These are phyloP conservation scores for Amphipoea lucens DNA, from an alignment of 2,888 invertebrate genomes.

Conservation along the genomic window DNA sequence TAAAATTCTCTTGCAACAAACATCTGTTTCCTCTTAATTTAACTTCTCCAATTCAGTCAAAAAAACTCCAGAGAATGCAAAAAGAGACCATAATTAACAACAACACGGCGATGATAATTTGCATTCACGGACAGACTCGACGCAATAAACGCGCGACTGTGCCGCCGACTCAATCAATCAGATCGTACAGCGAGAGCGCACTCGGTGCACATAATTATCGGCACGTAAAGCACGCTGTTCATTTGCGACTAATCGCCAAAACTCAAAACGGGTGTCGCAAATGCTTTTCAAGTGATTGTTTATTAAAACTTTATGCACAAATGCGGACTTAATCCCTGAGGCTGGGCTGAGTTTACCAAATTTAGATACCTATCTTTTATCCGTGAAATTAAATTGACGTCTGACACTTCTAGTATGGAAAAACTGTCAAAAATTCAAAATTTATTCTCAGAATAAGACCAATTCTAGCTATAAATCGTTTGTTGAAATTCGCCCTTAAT, in stretches of 20 bases:
- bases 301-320: not conserved
- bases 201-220: slow-evolving; percentile 51
- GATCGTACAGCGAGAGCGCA: slow-evolving; percentile 32
- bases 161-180: slow-evolving; percentile 50
- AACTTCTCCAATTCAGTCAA: not conserved
- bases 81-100: slow-evolving; percentile 24
- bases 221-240: slow-evolving; percentile 16
- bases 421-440: too few species aligned
- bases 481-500: not conserved
- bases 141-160: slow-evolving; percentile 26
- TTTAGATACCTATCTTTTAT: too few species aligned
- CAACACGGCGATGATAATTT: slow-evolving; percentile 30
- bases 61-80: not conserved
- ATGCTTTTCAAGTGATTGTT: not conserved
- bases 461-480: too few species aligned
- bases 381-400: too few species aligned
- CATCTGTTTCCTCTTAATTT: slow-evolving; percentile 4
- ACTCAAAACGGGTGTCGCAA: not conserved
- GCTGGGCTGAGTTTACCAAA: too few species aligned
- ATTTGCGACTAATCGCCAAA: slow-evolving; percentile 20
- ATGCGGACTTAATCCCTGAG: not conserved
- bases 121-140: slow-evolving; percentile 17
- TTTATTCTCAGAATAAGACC: too few species aligned
- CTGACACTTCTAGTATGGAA: too few species aligned
- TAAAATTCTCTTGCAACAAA: not conserved